A percentile compares a stretch with the other conserved stretches of the same genome.
phyloP scores from a whole-genome alignment of 2,888 invertebrate genomes.

The Drosophila robusta region DNA sequence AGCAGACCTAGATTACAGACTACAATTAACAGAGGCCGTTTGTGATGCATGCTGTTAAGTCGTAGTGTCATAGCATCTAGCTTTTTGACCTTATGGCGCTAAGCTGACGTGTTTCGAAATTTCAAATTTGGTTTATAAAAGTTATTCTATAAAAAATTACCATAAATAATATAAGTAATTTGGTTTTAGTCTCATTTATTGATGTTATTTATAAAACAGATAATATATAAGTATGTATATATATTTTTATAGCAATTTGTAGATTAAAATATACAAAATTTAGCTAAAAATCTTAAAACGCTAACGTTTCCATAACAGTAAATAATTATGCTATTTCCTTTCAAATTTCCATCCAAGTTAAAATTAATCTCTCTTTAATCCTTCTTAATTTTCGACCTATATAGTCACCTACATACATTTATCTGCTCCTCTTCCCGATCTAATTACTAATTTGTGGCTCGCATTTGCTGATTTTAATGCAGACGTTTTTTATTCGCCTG shows the following conservation, averaged over 20 bases:
- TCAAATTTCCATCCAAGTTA: slow-evolving; percentile 28
- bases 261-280: slow-evolving; percentile 80
- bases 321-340: slow-evolving; percentile 70
- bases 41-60: neutral
- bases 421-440: slow-evolving; percentile 18
- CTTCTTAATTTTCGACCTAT: slow-evolving; percentile 14
- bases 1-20: neutral
- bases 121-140: neutral
- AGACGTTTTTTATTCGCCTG: slow-evolving; percentile 53
- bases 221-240: slow-evolving; percentile 69
- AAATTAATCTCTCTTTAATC: slow-evolving; percentile 26
- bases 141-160: neutral
- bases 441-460: slow-evolving; percentile 68
- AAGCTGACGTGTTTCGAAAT: neutral
- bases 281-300: slow-evolving; percentile 78
- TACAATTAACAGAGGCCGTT: neutral
- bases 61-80: neutral
- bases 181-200: slow-evolving; percentile 59
- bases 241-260: slow-evolving; percentile 60
- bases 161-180: slow-evolving; percentile 7
- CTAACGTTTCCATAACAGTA: slow-evolving; percentile 72
- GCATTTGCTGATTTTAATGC: slow-evolving; percentile 73
- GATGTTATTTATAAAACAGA: slow-evolving; percentile 76
- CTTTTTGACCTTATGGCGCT: neutral
- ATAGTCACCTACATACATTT: slow-evolving; percentile 42